Evolutionary conservation across 2,888 invertebrate genomes (phyloP).

Genomic region (Scaptomyza cyrtandrae): DNA sequence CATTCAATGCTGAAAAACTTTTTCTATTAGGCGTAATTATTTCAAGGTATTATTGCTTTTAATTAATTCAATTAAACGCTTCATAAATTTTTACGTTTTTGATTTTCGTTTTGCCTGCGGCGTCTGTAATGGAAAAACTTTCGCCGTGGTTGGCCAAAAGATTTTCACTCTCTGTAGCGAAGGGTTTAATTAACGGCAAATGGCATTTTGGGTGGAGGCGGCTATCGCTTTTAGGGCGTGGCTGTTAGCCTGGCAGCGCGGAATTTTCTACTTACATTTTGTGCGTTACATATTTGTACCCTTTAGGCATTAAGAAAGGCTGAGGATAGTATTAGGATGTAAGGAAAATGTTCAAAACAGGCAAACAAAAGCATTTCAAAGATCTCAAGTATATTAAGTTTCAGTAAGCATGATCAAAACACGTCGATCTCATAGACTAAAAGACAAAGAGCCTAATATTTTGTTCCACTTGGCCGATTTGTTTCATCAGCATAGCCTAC

Average conservation of each 20-base stretch:
- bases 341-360: no score
- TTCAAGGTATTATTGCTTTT: conserved; percentile 82
- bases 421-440: no score
- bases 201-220: conserved; percentile 17
- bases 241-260: conserved; percentile 32
- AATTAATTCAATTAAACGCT: conserved; percentile 84
- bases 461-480: no score
- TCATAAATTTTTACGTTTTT: conserved; percentile 83
- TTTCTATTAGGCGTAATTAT: conserved; percentile 80
- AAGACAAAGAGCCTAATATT: no score
- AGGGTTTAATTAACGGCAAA: conserved; percentile 82
- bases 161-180: conserved; percentile 39
- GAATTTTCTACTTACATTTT: conserved; percentile 66
- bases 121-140: conserved; percentile 80
- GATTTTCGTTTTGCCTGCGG: conserved; percentile 77
- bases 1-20: conserved; percentile 60
- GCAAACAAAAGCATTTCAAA: no score
- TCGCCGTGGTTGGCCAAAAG: conserved; percentile 61
- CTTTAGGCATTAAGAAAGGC: background rate
- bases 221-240: background rate
- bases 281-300: conserved; percentile 40
- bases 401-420: no score
- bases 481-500: no score
- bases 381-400: no score
- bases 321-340: no score